Base-by-base conservation (phyloP, 2,888 invertebrate genomes). In the Pachycephus smyrnensis region DNA sequence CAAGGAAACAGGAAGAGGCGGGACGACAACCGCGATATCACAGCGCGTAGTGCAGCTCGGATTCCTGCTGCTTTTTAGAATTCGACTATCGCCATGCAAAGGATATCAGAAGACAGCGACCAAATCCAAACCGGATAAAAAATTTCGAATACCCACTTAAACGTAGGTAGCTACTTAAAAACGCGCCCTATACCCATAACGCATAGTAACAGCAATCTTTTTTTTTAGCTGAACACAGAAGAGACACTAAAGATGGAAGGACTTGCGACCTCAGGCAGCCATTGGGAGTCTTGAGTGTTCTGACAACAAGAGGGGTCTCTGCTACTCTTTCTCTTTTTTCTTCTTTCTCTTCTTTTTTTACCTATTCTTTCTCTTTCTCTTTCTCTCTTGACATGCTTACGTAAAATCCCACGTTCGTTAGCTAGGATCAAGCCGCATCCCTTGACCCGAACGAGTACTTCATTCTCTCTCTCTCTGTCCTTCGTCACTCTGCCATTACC, bases 1-100 rank as follows among this genome's bases (percentile, higher is more conserved):
- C 31, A 30, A 31, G 32, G 89, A 90, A 90, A 89, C 89, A 89
- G 90, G 90, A 90, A 89, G 89, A 88, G 90, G 89, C 88, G 89
- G 89, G 23, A 4, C 30, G 74, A 23, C n/a, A 71, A 74, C 74
- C 35, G 37, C 32, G 35, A 74, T 37, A 36, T 33, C 36, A n/a
- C 12, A 9, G 23, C 55, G 6, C 55, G 23, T 55, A 55, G 55
- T 23, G 6, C 55, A 9, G 55, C 55, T 23, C 55, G 2, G 1
- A 23, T 55, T 23, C 55, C 15, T 23, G 55, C 2, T 23, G 1
- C 23, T 55, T 55, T 55, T 15, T 0, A 23, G 23, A 55, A 55
- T 55, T 55, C 9, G 2, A 23, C 40, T 40, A 15, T 23, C 23
- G 15, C 15, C 15, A 9, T 40, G 15, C 0, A 40, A 40, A 2